Percentiles rank a stretch among this genome's conserved stretches.
Conservation (phyloP, 2,797 vertebrate species). For the Oceanodroma leucorhoa region DNA sequence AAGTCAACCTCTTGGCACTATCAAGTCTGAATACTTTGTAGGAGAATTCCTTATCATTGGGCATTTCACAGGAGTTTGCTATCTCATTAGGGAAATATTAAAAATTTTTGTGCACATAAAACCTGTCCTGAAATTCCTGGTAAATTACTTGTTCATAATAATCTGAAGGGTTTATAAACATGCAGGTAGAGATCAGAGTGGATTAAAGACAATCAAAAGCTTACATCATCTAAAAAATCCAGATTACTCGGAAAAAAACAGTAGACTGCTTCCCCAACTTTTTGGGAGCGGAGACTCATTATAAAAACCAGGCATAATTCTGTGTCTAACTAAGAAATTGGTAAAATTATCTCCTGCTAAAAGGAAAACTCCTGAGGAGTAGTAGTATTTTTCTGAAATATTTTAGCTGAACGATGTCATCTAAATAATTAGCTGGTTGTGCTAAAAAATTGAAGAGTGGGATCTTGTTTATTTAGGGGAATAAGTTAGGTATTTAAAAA, state of each 20-base stretch:
- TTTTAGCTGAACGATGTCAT: accelerated
- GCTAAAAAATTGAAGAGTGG: background rate
- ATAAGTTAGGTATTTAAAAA: background rate
- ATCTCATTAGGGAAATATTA: background rate
- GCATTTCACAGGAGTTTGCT: background rate
- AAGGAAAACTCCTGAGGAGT: background rate
- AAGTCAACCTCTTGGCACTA: background rate
- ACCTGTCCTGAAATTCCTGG: background rate
- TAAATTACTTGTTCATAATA: background rate
- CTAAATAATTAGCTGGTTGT: background rate
- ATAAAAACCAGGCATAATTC: background rate
- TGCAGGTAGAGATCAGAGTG: background rate
- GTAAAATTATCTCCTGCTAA: background rate
- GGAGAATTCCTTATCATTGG: background rate
- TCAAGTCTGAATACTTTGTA: background rate
- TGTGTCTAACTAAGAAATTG: background rate
- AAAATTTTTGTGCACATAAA: background rate
- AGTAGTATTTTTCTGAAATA: background rate
- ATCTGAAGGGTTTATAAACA: background rate
- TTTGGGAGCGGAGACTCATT: background rate
- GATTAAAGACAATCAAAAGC: background rate
- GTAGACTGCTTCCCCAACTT: background rate
- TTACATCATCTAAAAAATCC: background rate
- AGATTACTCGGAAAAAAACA: background rate
- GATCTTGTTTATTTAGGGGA: background rate